phyloP scores from a whole-genome alignment of 2,113 vertebrate species.

The Pelodiscus sinensis region DNA sequence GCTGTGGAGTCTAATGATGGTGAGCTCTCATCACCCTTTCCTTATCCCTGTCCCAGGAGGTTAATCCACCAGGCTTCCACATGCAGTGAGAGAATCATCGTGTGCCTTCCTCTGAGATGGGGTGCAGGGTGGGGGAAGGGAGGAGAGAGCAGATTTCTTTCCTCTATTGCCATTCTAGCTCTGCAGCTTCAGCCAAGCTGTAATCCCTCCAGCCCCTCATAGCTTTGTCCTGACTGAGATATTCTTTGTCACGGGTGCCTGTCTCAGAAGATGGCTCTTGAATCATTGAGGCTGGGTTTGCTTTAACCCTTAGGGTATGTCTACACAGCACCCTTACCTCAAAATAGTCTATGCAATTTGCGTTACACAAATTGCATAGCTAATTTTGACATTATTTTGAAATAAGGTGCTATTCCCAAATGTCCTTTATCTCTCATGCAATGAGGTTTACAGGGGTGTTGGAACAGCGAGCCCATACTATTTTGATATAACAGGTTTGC shows the following conservation, averaged over 20 bases:
- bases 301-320: background rate
- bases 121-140: background rate
- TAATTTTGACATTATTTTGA: too few species aligned
- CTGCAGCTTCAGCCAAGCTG: background rate
- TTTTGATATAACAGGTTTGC: too few species aligned
- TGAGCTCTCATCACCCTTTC: slow-evolving; percentile 39
- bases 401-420: too few species aligned
- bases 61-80: background rate
- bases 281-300: background rate
- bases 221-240: background rate
- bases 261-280: background rate
- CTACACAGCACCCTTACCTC: too few species aligned
- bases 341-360: too few species aligned
- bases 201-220: background rate
- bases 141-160: background rate
- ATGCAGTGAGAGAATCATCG: background rate
- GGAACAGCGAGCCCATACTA: too few species aligned
- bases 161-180: slow-evolving; percentile 7
- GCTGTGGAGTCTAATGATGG: slow-evolving; percentile 56
- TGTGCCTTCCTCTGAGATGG: background rate
- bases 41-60: background rate
- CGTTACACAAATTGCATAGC: too few species aligned
- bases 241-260: background rate
- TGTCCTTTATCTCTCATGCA: too few species aligned
- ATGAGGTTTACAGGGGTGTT: too few species aligned